Conservation (phyloP, 2,888 invertebrate genomes). For the Lepidocyrtoides sp. region DNA sequence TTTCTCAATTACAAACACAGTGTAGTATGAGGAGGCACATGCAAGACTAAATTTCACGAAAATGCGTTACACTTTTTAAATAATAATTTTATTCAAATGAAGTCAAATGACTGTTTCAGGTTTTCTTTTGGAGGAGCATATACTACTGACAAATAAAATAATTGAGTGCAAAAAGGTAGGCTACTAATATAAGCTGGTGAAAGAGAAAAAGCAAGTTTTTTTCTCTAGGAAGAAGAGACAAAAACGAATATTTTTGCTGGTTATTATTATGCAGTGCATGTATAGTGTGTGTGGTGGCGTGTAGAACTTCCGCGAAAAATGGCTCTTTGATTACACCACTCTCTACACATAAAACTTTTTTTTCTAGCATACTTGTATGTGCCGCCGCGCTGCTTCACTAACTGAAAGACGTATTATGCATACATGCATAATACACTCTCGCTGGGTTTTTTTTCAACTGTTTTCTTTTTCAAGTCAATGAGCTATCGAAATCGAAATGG, state of each 20-base stretch:
- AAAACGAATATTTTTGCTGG: neutral
- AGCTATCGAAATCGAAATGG: conserved; percentile 12
- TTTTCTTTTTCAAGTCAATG: conserved; percentile 1
- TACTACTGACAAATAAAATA: neutral
- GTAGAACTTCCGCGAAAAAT: conserved; percentile 45
- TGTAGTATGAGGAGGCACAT: too few relatives aligned
- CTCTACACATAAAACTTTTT: neutral
- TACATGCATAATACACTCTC: neutral
- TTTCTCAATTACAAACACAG: too few relatives aligned
- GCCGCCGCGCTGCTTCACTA: neutral
- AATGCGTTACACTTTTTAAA: neutral
- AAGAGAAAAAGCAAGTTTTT: neutral
- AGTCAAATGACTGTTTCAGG: neutral
- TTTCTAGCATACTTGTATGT: neutral
- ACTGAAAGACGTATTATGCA: neutral
- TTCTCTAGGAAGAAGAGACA: neutral
- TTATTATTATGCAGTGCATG: conserved; percentile 32
- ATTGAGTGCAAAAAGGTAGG: conserved; percentile 2
- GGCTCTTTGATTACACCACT: conserved; percentile 19
- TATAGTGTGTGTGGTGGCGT: conserved; percentile 5
- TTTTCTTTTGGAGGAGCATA: neutral
- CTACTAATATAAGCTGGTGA: neutral
- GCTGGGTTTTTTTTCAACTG: neutral
- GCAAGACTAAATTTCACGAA: neutral
- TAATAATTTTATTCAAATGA: conserved; percentile 9